A percentile compares a stretch with the other conserved stretches of the same genome.
These are phyloP conservation scores for Mustela erminea DNA, from an alignment of 2,797 vertebrate species.

Conservation along the genomic window DNA sequence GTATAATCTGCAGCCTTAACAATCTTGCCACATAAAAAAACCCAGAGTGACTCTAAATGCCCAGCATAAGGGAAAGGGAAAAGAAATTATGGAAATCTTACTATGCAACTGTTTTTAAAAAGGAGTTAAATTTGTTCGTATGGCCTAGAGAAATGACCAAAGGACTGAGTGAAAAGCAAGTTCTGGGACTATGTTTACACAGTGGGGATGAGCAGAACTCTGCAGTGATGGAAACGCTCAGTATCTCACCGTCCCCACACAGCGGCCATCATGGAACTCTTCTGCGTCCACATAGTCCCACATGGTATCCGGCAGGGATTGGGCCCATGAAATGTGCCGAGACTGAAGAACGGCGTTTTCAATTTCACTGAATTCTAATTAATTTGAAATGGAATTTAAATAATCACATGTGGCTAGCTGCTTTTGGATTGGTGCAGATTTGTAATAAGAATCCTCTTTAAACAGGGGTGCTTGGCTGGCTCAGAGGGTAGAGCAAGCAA, in stretches of 20 bases:
- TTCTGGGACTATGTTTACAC: background rate
- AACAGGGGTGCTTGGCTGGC: background rate
- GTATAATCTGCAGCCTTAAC: background rate
- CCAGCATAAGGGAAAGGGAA: background rate
- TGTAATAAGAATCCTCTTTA: background rate
- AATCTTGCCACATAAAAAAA: background rate
- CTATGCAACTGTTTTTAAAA: background rate
- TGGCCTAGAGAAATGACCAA: background rate
- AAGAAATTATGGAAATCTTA: background rate
- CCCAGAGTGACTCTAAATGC: conserved; percentile 10
- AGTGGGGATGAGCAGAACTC: background rate
- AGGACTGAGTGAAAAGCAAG: background rate
- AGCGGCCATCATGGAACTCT: background rate
- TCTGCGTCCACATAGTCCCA: background rate
- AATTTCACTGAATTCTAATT: conserved; percentile 6
- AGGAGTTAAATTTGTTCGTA: background rate
- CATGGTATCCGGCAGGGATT: background rate
- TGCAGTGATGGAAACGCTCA: background rate
- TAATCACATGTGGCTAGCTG: background rate
- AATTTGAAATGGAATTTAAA: conserved; percentile 21
- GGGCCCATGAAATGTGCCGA: background rate
- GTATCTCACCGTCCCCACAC: too few relatives aligned
- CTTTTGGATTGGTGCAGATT: background rate
- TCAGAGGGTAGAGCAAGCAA: background rate
- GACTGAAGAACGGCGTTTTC: background rate